Evolutionary conservation across 2,888 invertebrate species (phyloP).

Genomic region (Choreutis nemorana): DNA sequence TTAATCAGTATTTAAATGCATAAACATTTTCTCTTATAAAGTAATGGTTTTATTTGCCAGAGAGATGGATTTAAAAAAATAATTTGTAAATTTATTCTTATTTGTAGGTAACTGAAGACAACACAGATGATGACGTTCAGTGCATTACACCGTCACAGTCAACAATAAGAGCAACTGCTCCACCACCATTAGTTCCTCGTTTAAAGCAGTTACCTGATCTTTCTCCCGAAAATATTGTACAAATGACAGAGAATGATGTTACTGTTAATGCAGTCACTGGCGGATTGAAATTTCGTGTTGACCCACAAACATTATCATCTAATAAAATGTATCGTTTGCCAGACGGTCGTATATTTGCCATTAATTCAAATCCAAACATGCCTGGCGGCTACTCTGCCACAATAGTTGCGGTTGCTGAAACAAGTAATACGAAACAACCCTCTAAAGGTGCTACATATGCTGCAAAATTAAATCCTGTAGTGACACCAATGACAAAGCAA

Average conservation of each 20-base stretch:
- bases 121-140: slow-evolving; percentile 50
- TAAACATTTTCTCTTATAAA: no score
- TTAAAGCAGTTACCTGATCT: slow-evolving; percentile 21
- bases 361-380: slow-evolving; percentile 55
- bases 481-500: slow-evolving; percentile 3
- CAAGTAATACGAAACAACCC: slow-evolving; percentile 16
- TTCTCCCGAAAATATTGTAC: slow-evolving; percentile 43
- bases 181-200: slow-evolving; percentile 22
- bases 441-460: slow-evolving; percentile 39
- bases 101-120: slow-evolving; percentile 48
- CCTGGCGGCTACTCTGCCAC: slow-evolving; percentile 62
- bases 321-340: slow-evolving; percentile 62
- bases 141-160: slow-evolving; percentile 59
- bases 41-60: no score
- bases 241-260: slow-evolving; percentile 61
- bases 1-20: no score
- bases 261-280: slow-evolving; percentile 55
- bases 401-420: slow-evolving; percentile 52
- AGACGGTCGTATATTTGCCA: slow-evolving; percentile 58
- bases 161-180: slow-evolving; percentile 17
- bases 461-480: slow-evolving; percentile 41
- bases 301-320: slow-evolving; percentile 56
- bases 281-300: slow-evolving; percentile 56
- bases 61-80: background rate
- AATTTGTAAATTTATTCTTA: slow-evolving; percentile 3